A percentile compares a stretch with the other conserved stretches of the same genome.
Evolutionary conservation across 2,888 invertebrate species (phyloP).

Genomic region (Scaeva pyrastri): DNA sequence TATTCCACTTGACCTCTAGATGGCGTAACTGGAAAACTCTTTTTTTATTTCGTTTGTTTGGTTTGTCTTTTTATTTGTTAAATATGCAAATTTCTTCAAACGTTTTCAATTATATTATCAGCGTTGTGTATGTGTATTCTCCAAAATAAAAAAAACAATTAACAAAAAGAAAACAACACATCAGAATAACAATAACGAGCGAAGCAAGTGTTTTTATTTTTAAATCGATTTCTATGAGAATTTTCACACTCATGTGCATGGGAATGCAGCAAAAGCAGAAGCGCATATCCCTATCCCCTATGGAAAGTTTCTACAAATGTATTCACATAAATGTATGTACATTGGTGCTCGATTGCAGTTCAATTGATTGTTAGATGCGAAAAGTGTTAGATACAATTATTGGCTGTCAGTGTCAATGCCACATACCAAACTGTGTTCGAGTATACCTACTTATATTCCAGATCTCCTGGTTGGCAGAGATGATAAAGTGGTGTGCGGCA

Average conservation of each 20-base stretch:
- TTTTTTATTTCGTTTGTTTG: conserved; percentile 4
- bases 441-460: background rate
- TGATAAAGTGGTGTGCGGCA: background rate
- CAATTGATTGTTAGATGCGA: conserved; percentile 55
- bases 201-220: background rate
- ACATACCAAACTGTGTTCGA: background rate
- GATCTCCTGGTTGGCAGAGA: background rate
- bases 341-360: conserved; percentile 59
- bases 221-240: conserved; percentile 60
- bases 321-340: background rate
- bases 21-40: conserved; percentile 10
- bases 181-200: background rate
- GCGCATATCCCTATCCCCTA: background rate
- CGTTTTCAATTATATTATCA: background rate
- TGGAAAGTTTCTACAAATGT: background rate
- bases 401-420: conserved; percentile 9
- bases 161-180: conserved; percentile 1
- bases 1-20: conserved; percentile 65
- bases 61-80: conserved; percentile 1
- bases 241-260: conserved; percentile 55
- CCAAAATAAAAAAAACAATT: background rate
- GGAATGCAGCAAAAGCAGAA: conserved; percentile 1
- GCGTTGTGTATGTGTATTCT: background rate
- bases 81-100: conserved; percentile 55
- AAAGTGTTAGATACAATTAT: conserved; percentile 35